Percentiles rank a stretch among this genome's conserved stretches.
These are phyloP conservation scores for Halocynthia aurantium DNA, from an alignment of 23 tunicate genomes.

Conservation along the genomic window DNA sequence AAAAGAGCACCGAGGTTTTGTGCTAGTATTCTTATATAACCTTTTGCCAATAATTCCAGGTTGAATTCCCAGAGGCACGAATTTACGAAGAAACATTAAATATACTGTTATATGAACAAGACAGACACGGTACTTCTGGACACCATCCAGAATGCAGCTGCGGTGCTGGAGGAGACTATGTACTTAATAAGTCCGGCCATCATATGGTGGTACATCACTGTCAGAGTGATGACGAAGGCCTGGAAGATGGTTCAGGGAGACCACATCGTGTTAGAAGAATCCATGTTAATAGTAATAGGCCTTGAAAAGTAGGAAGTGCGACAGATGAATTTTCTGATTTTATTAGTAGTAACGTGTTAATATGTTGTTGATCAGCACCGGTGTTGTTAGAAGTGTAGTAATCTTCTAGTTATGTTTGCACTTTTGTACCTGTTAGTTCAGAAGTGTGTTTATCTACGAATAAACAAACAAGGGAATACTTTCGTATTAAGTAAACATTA, in stretches of 20 bases:
- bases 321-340: too few species aligned
- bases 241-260: slow-evolving; percentile 24
- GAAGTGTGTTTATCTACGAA: too few species aligned
- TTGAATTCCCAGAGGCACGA: slow-evolving; percentile 96
- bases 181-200: slow-evolving; percentile 23
- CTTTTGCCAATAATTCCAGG: slow-evolving; percentile 7
- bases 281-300: slow-evolving; percentile 84
- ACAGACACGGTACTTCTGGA: slow-evolving; percentile 22
- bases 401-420: too few species aligned
- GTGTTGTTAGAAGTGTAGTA: too few species aligned
- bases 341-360: too few species aligned
- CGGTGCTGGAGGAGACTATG: slow-evolving; percentile 21
- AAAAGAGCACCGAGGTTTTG: not conserved
- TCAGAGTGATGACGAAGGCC: slow-evolving; percentile 74
- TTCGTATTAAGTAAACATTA: too few species aligned
- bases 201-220: slow-evolving; percentile 41
- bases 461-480: too few species aligned
- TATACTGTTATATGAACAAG: slow-evolving; percentile 65
- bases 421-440: too few species aligned
- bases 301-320: not conserved
- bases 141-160: slow-evolving; percentile 31
- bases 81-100: slow-evolving; percentile 90
- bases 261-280: slow-evolving; percentile 83
- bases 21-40: not conserved
- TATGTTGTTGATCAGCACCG: too few species aligned